Evolutionary conservation across 2,113 vertebrate species (phyloP).

Genomic region (Epinephelus fuscoguttatus): DNA sequence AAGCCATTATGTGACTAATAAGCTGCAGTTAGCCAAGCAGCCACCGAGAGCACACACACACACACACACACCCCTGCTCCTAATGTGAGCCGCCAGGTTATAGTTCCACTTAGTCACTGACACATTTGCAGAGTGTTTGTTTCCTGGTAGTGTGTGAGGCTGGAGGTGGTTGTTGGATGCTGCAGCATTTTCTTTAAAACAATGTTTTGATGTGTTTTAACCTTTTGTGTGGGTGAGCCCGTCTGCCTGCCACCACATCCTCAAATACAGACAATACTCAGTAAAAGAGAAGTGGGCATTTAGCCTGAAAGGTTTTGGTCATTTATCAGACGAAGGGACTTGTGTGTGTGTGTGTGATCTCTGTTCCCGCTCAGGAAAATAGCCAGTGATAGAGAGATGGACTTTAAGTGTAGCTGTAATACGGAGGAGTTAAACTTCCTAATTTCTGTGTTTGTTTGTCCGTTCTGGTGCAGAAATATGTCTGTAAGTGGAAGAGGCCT

Average conservation of each 20-base stretch:
- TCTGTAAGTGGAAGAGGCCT: neutral
- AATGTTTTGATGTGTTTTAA: slow-evolving; percentile 9
- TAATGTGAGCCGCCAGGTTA: slow-evolving; percentile 16
- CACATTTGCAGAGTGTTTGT: slow-evolving; percentile 2
- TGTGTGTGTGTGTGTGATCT: too few relatives aligned
- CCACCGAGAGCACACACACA: neutral
- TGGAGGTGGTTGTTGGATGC: slow-evolving; percentile 10
- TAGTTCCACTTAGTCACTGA: slow-evolving; percentile 24
- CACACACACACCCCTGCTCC: slow-evolving; percentile 5
- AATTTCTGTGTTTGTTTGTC: neutral
- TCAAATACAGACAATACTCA: neutral
- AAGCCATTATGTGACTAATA: slow-evolving; percentile 70
- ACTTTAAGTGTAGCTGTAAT: neutral
- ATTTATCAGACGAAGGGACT: slow-evolving; percentile 35
- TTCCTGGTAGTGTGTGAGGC: neutral
- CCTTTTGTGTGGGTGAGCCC: neutral
- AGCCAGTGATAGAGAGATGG: neutral
- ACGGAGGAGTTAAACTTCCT: too few relatives aligned
- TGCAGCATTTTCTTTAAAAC: neutral
- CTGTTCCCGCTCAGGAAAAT: neutral
- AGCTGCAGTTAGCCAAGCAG: slow-evolving; percentile 40
- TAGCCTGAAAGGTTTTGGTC: slow-evolving; percentile 49
- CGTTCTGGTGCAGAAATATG: neutral
- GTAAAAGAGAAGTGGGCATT: too few relatives aligned
- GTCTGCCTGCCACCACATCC: neutral